Base-by-base conservation (phyloP, 30 jellyfish, hydroid and myxozoan genomes). In the Morbakka virulenta region DNA sequence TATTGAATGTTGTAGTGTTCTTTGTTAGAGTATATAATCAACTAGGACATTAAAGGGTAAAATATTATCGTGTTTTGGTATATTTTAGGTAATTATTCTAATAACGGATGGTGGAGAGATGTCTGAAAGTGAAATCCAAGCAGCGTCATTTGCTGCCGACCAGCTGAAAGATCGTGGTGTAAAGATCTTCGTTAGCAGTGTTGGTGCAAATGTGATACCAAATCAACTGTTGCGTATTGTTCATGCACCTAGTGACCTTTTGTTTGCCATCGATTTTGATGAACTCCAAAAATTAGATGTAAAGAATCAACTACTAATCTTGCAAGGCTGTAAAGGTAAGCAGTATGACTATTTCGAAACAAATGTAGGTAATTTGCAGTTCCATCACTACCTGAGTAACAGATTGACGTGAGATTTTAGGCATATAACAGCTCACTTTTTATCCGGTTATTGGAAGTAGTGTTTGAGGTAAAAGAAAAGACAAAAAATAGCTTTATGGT, bases 71-170 rank as follows among this genome's bases (percentile, higher is more conserved):
- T n/a, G n/a, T n/a, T n/a, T n/a, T n/a, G n/a, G n/a, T n/a, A n/a
- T 25, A 0, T 2, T 33, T 24, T 53, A 89, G 97, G 95, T 85
- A 32, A 77, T 83, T 22, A 75, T 89, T n/a, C 69, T 89, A 20
- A 65, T 89, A 64, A 89, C 97, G 9, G 97, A 89, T 50, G 97
- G 97, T 17, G 92, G 77, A 49, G 93, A 82, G 67, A 72, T 95
- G 4, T 65, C 87, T 4, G 32, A 79, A 24, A 79, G n/a, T 0
- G 88, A 64, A 24, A 32, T 31, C 36, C 30, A 22, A 17, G 23
- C 80, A 2, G 21, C 51, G 17, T 1, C 4, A n/a, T 77, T 3
- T 2, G 84, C 84, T 4, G 90, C 89, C 9, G 52, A 87, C 52
- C 87, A 74, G 4, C 82, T 89, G 3, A 79, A 84, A 13, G 89